A percentile compares a stretch with the other conserved stretches of the same genome.
Conservation (phyloP, 2,797 vertebrate species). For the Picus viridis region DNA sequence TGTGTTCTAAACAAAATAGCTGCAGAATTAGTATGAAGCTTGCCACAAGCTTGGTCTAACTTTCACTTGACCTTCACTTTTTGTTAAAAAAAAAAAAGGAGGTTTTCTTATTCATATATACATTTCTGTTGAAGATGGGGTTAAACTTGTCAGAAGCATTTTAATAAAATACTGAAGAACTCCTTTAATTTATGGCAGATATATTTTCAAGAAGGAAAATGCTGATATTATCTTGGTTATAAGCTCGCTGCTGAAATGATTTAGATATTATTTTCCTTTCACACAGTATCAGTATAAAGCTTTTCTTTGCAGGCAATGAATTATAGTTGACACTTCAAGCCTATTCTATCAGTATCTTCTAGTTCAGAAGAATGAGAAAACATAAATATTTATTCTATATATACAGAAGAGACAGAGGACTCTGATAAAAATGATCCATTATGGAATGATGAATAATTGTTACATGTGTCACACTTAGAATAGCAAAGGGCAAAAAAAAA, state of each 20-base stretch:
- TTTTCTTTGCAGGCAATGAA: constrained; percentile 80
- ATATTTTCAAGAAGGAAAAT: constrained; percentile 81
- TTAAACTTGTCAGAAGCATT: constrained; percentile 73
- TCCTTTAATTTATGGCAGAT: constrained; percentile 79
- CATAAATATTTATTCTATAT: constrained; percentile 83
- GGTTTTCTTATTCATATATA: background rate
- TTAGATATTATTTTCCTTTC: constrained; percentile 76
- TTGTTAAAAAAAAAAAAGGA: background rate
- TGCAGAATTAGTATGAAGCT: background rate
- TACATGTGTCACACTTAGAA: constrained; percentile 55
- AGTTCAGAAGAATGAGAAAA: constrained; percentile 80
- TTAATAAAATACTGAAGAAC: constrained; percentile 75
- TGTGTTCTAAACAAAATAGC: background rate
- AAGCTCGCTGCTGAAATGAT: constrained; percentile 79
- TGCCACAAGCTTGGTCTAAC: constrained; percentile 26
- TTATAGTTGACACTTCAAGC: constrained; percentile 80
- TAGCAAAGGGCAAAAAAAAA: constrained; percentile 69
- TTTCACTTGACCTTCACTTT: constrained; percentile 61
- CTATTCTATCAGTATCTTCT: constrained; percentile 78
- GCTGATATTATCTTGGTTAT: constrained; percentile 81
- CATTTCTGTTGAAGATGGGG: constrained; percentile 45
- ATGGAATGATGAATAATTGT: constrained; percentile 67
- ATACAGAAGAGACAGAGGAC: constrained; percentile 67
- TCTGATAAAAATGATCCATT: constrained; percentile 80
- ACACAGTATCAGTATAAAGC: constrained; percentile 71